Evolutionary conservation across 2,797 vertebrate genomes (phyloP), one percentile per base, ranked within the genome.

Genomic region (Cirrhinus mrigala): DNA sequence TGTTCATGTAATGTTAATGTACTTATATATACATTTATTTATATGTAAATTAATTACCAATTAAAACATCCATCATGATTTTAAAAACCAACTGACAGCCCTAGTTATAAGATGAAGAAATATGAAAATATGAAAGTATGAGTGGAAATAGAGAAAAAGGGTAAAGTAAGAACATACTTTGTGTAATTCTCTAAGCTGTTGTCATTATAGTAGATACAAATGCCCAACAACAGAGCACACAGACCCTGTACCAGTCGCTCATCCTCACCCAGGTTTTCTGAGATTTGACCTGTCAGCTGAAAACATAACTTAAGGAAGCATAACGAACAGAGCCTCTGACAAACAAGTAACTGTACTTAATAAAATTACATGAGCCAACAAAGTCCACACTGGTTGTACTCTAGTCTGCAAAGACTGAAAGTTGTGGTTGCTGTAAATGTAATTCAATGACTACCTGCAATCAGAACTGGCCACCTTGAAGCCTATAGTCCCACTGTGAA

Each of bases 121-220:
- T 76, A 60, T 16, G 2, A 24, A 78, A 24, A 64, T 22, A 33
- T n/a, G 15, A 22, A 48, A 11, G n/a, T 27, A 56, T 66, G 8
- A 64, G 22, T n/a, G 20, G 11, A 14, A 60, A 73, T 6, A 70
- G 0, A 64, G 10, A 1, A 62, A 64, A 33, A 58, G 11, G 18
- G 58, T 44, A 79, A n/a, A 79, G 20, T 24, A 77, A 79, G 16
- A 79, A 93, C 96, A 93, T 94, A 99, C 98, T 98, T 99, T 87
- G 96, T 97, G 86, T 96, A 97, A 92, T 97, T 98, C 91, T 99
- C 98, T 74, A 99, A 95, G 0, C 98, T 98, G 91, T 99, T 99
- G 94, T 99, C 98, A 0, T 99, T 99, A 92, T 98, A 98, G 92
- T 97, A 99, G 92, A 99, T 99, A 75, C 97, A 99, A 92, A 99